Percentiles rank a stretch among this genome's conserved stretches.
phyloP scores from a whole-genome alignment of 2,797 vertebrate genomes.

The Phoxinus dragarum region DNA sequence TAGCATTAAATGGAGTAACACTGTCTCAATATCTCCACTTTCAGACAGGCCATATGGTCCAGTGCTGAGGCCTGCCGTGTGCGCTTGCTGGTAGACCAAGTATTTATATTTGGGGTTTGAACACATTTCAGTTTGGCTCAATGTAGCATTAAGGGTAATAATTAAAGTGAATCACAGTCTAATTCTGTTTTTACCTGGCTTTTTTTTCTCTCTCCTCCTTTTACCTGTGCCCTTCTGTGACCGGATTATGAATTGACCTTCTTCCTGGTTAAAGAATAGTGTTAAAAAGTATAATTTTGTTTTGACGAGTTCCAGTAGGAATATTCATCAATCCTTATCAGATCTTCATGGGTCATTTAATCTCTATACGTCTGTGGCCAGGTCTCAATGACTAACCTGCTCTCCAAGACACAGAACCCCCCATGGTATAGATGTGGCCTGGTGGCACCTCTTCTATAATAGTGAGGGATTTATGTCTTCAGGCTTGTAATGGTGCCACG shows the following conservation, averaged over 20 bases:
- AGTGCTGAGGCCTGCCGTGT: constrained; percentile 23
- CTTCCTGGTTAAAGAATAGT: constrained; percentile 31
- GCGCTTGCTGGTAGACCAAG: constrained; percentile 23
- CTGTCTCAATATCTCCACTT: not conserved
- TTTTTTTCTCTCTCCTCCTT: not conserved
- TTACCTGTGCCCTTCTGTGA: constrained; percentile 42
- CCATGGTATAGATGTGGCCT: constrained; percentile 40
- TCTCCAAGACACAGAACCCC: constrained; percentile 29
- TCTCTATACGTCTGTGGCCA: constrained; percentile 19
- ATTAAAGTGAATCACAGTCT: constrained; percentile 3
- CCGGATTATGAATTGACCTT: constrained; percentile 5
- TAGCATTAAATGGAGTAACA: constrained; percentile 13
- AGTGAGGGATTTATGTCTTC: constrained; percentile 51
- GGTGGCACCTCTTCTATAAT: constrained; percentile 18
- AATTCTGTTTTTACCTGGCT: constrained; percentile 22
- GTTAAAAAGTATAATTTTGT: constrained; percentile 32
- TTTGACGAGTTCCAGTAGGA: constrained; percentile 51
- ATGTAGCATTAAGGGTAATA: constrained; percentile 18
- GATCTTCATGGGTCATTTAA: constrained; percentile 33
- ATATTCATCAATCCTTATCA: constrained; percentile 56
- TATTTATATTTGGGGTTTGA: constrained; percentile 39
- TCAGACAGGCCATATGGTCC: constrained; percentile 42
- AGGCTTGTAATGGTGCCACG: constrained; percentile 56
- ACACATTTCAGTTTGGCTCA: constrained; percentile 40
- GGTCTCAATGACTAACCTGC: not conserved